Evolutionary conservation across 2,888 invertebrate species (phyloP).

Genomic region (Torymus aiolomorphi): DNA sequence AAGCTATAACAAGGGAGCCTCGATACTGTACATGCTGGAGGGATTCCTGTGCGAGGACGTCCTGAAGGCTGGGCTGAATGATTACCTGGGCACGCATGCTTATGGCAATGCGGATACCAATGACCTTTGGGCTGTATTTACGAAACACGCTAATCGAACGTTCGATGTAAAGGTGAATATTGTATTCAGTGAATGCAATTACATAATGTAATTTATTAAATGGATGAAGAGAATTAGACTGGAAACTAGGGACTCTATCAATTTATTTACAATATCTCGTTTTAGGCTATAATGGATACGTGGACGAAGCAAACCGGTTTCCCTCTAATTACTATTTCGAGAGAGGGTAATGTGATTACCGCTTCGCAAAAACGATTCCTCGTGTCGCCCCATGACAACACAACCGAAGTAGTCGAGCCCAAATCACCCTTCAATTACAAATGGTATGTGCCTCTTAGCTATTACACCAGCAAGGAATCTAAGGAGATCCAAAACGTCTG

Average conservation of each 20-base stretch:
- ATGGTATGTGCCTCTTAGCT: constrained; percentile 89
- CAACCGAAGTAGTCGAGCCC: constrained; percentile 75
- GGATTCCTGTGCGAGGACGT: constrained; percentile 81
- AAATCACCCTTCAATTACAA: constrained; percentile 80
- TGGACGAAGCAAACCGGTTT: constrained; percentile 92
- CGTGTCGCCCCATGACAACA: constrained; percentile 76
- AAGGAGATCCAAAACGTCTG: constrained; percentile 80
- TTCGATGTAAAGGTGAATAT: constrained; percentile 80
- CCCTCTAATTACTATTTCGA: constrained; percentile 83
- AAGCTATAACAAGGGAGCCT: constrained; percentile 86
- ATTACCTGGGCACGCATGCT: constrained; percentile 83
- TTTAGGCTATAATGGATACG: constrained; percentile 82
- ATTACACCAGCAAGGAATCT: constrained; percentile 82
- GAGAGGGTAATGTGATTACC: constrained; percentile 80
- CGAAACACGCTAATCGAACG: constrained; percentile 80
- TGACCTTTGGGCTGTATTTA: constrained; percentile 88
- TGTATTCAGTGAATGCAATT: background rate
- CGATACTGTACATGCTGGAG: constrained; percentile 84
- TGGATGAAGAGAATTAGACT: too few relatives aligned
- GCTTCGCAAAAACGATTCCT: constrained; percentile 83
- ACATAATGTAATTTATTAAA: too few relatives aligned
- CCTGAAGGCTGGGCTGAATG: constrained; percentile 81
- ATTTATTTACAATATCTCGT: constrained; percentile 29
- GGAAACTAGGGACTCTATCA: too few relatives aligned
- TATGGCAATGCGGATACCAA: constrained; percentile 86